These are phyloP conservation scores for Nibea albiflora DNA, from an alignment of 2,113 vertebrate species.

Conservation along the genomic window DNA sequence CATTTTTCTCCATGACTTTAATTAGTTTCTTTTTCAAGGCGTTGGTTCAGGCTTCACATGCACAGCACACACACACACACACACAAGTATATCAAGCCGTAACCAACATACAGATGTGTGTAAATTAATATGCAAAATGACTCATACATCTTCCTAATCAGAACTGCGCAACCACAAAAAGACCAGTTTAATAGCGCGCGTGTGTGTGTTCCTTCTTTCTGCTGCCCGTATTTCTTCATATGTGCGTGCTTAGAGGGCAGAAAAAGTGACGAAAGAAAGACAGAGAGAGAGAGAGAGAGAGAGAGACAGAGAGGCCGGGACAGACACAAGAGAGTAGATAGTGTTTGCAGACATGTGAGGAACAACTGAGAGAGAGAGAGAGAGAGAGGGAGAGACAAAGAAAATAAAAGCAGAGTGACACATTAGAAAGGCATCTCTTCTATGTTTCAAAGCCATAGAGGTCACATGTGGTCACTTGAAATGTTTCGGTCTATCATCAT, in stretches of 20 bases:
- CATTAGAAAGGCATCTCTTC: constrained; percentile 64
- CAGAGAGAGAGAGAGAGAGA: constrained; percentile 24
- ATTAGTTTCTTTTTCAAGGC: constrained; percentile 79
- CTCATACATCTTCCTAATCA: constrained; percentile 55
- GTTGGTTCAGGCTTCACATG: constrained; percentile 61
- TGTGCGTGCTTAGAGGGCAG: constrained; percentile 21
- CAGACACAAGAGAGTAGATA: constrained; percentile 16
- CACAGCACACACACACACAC: constrained; percentile 24
- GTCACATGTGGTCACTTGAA: constrained; percentile 70
- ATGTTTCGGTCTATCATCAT: constrained; percentile 40
- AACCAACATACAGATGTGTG: constrained; percentile 29
- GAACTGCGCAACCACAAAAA: constrained; percentile 41
- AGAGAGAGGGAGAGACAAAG: constrained; percentile 13
- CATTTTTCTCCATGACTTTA: constrained; percentile 78
- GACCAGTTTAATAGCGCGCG: constrained; percentile 15
- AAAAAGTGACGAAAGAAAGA: constrained; percentile 38
- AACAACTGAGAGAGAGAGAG: constrained; percentile 23
- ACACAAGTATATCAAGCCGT: constrained; percentile 25
- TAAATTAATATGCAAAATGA: constrained; percentile 59
- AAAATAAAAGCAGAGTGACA: constrained; percentile 57
- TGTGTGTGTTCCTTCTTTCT: constrained; percentile 25
- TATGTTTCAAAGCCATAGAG: constrained; percentile 57
- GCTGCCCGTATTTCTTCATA: constrained; percentile 26
- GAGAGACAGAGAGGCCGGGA: neutral
- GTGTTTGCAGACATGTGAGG: constrained; percentile 40